Evolutionary conservation across 2,113 vertebrate genomes (phyloP), one percentile per base, ranked within the genome.

Genomic region (Gopherus flavomarginatus): DNA sequence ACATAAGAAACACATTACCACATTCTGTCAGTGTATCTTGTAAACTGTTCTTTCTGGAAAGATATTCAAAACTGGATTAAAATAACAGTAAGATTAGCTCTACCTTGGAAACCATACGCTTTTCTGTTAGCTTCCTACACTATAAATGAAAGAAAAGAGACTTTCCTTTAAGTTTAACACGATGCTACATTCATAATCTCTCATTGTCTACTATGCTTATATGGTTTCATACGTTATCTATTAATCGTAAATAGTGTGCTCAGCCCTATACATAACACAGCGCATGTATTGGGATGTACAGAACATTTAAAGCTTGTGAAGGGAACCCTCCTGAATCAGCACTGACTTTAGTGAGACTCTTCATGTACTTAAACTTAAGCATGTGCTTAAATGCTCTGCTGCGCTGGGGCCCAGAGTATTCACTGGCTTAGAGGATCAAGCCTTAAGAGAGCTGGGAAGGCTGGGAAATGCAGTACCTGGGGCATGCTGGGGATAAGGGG

Each of bases 71-170:
- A 69, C 29, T 2, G 0, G 96, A 98, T 95, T 97, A 97, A 90
- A 96, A 97, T 93, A 97, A 89, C 96, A 95, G 5, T 24, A 94
- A 88, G 90, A 91, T 83, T 84, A 96, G 83, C 90, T 97, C 87
- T 96, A 90, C 90, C 95, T 83, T 88, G 97, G 94, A 92, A 97
- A 93, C 92, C 87, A 31, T 86, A 50, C 3, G 82, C 62, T 80
- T 90, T 94, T 93, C 88, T 94, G 91, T 80, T 90, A 92, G 93
- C 97, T 90, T 92, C 97, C 95, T 96, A 97, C 97, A 97, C 65
- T 16, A 11, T 52, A 42, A 89, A 87, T 5, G 0, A 65, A 65
- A 90, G 97, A 97, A 87, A 90, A 92, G 85, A 97, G 96, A 97
- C 96, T 94, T 97, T 89, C 96, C 89, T 86, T 96, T 83, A 97